Evolutionary conservation across 1,140 invertebrate genomes (phyloP), one percentile per base, ranked within the genome.

Genomic region (Drosophila orena): DNA sequence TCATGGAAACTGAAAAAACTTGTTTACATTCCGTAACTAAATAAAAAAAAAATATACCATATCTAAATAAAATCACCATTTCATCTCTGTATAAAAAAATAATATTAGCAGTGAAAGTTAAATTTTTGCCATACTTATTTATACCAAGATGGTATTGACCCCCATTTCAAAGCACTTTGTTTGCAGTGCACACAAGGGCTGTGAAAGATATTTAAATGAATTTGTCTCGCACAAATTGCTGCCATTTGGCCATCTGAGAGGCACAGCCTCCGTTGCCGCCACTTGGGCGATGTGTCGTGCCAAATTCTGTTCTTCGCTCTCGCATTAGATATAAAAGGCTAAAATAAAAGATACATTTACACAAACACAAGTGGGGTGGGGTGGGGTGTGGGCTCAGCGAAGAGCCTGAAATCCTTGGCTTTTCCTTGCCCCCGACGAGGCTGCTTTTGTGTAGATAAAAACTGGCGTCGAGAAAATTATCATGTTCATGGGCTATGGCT

Each of bases 271-370:
- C 64, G 34, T 56, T 64, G 81, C 83, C 81, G 81, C 83, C 83
- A 88, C 75, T 88, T 77, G 84, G 83, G 79, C 81, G 68, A 86
- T 86, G 83, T 88, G 83, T 86, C 83, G 71, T 89, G 84, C 83
- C 83, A 88, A 88, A 88, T 89, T 84, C 79, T 69, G 66, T 77
- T 79, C 75, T 53, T 57, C 75, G 52, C 83, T 88, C 83, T 88
- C 78, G 83, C 83, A 81, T 88, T 79, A 86, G 83, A 88, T 76
- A 86, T 83, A 88, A 83, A 88, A 88, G 83, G 79, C 84, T 84
- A 89, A 89, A 89, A 89, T 89, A 89, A 89, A 89, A 89, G 79
- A 89, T 89, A 89, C 84, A 89, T 89, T 88, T 88, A 74, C 79
- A 73, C 84, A 88, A 69, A 76, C 83, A 68, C 83, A 75, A 58